These are phyloP conservation scores for Therioaphis trifolii DNA, from an alignment of 2,888 invertebrate genomes.

Conservation along the genomic window DNA sequence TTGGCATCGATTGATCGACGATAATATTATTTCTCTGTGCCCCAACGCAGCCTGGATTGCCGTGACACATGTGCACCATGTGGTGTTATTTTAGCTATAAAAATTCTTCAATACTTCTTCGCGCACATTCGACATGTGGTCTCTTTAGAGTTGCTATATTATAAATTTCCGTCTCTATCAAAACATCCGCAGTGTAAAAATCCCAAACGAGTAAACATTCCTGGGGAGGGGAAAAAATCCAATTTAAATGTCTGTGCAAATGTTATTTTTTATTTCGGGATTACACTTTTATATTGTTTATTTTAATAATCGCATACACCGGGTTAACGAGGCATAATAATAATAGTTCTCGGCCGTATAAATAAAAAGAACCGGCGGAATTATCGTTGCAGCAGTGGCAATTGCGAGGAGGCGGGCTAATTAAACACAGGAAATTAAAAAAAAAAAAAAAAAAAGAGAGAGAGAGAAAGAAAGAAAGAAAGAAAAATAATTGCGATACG, in stretches of 20 bases:
- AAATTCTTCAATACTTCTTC: constrained; percentile 51
- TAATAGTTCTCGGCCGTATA: constrained; percentile 50
- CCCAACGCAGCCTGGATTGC: background rate
- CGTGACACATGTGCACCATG: constrained; percentile 55
- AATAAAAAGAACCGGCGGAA: constrained; percentile 53
- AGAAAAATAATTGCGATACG: constrained; percentile 61
- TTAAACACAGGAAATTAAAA: constrained; percentile 62
- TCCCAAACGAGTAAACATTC: constrained; percentile 53
- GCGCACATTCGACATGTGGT: constrained; percentile 44
- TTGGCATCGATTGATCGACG: constrained; percentile 50
- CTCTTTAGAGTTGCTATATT: constrained; percentile 30
- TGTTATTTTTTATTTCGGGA: constrained; percentile 59
- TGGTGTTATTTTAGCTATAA: constrained; percentile 59
- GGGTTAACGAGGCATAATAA: constrained; percentile 59
- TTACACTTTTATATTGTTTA: constrained; percentile 61
- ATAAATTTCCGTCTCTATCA: constrained; percentile 52
- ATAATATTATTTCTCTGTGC: constrained; percentile 6
- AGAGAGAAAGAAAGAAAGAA: constrained; percentile 51
- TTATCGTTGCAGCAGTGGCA: constrained; percentile 47
- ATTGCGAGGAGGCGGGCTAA: constrained; percentile 54
- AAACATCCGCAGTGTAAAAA: constrained; percentile 55
- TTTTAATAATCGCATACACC: constrained; percentile 55
- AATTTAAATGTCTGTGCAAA: constrained; percentile 58
- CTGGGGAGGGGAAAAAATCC: constrained; percentile 33
- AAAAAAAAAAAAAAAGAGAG: constrained; percentile 40